These are phyloP conservation scores for Gnathonemus longibarbis DNA, from an alignment of 2,113 vertebrate species.

Conservation along the genomic window DNA sequence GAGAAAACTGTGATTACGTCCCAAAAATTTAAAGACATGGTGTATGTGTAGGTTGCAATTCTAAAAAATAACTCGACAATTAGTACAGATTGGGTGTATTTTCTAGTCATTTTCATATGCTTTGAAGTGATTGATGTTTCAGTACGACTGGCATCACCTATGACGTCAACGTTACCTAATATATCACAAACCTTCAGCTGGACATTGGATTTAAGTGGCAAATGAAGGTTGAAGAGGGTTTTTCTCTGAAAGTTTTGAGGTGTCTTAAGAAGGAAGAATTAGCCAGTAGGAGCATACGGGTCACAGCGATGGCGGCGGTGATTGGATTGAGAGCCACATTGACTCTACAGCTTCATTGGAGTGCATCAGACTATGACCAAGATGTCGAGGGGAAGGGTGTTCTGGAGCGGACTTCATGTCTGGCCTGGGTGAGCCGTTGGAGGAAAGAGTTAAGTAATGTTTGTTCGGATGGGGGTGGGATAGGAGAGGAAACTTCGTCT, in stretches of 20 bases:
- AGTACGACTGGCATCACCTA: background rate
- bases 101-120: background rate
- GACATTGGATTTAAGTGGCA: background rate
- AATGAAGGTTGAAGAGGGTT: background rate
- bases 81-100: background rate
- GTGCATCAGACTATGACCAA: background rate
- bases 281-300: background rate
- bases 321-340: too few species aligned
- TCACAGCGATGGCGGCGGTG: background rate
- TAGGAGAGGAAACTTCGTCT: background rate
- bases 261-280: background rate
- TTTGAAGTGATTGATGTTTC: background rate
- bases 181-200: background rate
- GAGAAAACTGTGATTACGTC: background rate
- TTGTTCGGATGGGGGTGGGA: background rate
- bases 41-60: background rate
- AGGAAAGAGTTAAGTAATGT: background rate
- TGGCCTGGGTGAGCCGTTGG: background rate
- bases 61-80: background rate
- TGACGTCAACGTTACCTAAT: background rate
- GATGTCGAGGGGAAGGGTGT: background rate
- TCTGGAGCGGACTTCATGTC: background rate
- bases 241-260: background rate
- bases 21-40: background rate
- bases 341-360: background rate